Base-by-base conservation (phyloP, 2,113 vertebrate species). In the Ceyx melanurus region DNA sequence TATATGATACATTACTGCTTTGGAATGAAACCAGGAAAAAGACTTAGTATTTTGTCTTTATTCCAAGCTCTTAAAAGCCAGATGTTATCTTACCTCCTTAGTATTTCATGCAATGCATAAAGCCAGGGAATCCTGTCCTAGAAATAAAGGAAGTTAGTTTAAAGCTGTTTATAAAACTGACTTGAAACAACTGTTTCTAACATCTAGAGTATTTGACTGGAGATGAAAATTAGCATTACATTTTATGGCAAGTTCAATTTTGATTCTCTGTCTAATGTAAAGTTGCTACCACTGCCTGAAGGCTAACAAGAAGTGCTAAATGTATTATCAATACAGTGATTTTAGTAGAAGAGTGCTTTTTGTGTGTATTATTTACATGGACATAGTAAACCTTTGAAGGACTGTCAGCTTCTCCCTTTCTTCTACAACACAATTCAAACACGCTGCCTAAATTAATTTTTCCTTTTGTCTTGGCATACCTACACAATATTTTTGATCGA, bases 51-150 rank as follows among this genome's bases (percentile, higher is more conserved):
- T 53, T 74, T 33, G 57, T 26, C 40, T 33, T 71, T 11, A 74
- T 35, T 21, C 29, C 23, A 28, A 86, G 58, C 5, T 48, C 26
- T 17, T 45, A 48, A 26, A 48, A 90, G 42, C 3, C 13, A 19
- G 19, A 20, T 51, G 57, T 43, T 74, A 26, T 94, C 96, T 98
- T 98, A 99, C 98, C 98, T 98, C 82, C 97, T 84, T 88, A 99
- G 97, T 82, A 98, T 94, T 72, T 98, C 97, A 87, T 98, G 98
- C 72, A 99, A 94, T 50, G 81, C 94, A 75, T 98, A 98, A 81
- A 99, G 98, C 99, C 99, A 99, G 19, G 99, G 98, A 22, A 98
- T 96, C 92, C 99, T 98, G 95, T 99, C 99, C 99, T 99, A 93
- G 83, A 97, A 96, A 83, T 13, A 88, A 90, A 97, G 71, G n/a